Percentiles rank a stretch among this genome's conserved stretches.
phyloP scores from a whole-genome alignment of 2,888 invertebrate genomes.

The Drosophila niveifrons region DNA sequence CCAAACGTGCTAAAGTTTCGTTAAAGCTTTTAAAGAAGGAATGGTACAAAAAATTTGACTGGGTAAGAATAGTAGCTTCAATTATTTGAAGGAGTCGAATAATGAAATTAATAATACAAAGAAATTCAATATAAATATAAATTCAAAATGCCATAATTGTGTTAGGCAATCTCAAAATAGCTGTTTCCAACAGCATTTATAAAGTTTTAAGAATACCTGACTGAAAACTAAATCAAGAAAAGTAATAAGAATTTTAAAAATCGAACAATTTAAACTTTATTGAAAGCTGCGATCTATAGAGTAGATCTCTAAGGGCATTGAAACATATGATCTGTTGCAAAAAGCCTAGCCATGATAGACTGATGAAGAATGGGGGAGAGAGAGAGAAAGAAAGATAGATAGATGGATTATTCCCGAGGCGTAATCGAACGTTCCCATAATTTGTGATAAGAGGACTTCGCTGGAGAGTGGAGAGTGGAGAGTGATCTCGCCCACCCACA shows the following conservation, averaged over 20 bases:
- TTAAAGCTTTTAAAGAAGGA: too few relatives aligned
- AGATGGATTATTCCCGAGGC: conserved; percentile 24
- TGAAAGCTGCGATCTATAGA: neutral
- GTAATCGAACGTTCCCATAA: conserved; percentile 51
- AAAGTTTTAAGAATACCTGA: too few relatives aligned
- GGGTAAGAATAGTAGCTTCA: too few relatives aligned
- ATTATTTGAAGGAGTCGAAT: too few relatives aligned
- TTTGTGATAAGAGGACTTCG: conserved; percentile 54
- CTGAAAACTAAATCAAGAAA: neutral
- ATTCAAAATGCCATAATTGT: too few relatives aligned
- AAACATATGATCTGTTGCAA: conserved; percentile 1
- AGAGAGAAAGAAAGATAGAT: neutral
- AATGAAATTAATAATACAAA: too few relatives aligned
- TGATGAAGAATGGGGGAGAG: neutral
- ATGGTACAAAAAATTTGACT: too few relatives aligned
- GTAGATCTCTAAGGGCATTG: neutral
- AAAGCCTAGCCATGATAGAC: neutral
- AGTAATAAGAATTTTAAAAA: neutral
- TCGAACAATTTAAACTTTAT: neutral
- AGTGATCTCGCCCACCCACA: conserved; percentile 24
- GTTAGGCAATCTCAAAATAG: too few relatives aligned
- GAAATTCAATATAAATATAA: too few relatives aligned
- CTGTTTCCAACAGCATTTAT: too few relatives aligned
- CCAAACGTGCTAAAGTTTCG: too few relatives aligned
- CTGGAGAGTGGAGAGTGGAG: conserved; percentile 6